phyloP scores from a whole-genome alignment of 2,797 vertebrate species.

The Typhlichthys subterraneus region DNA sequence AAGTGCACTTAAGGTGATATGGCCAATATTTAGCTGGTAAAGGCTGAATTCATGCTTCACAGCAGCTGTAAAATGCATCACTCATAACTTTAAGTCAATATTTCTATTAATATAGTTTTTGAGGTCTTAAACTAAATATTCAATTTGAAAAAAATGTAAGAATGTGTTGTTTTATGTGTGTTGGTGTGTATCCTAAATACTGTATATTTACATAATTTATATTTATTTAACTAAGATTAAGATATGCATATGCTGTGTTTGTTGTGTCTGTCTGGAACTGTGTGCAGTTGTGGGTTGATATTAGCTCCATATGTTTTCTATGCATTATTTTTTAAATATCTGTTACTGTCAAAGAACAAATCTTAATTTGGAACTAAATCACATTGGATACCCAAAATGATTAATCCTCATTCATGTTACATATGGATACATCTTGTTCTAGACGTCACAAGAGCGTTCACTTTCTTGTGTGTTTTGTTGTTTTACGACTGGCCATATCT shows the following conservation, averaged over 20 bases:
- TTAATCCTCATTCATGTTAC: conserved; percentile 46
- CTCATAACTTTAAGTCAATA: too few species aligned
- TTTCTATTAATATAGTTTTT: too few species aligned
- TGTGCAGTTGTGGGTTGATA: too few species aligned
- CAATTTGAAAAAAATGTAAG: conserved; percentile 24
- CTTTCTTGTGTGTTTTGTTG: too few species aligned
- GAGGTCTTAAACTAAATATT: conserved; percentile 22
- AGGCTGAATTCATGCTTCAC: neutral
- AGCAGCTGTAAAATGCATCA: neutral
- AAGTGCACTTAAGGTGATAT: conserved; percentile 72
- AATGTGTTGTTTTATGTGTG: neutral
- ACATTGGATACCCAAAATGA: conserved; percentile 17
- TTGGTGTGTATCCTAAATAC: conserved; percentile 3
- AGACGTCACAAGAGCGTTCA: conserved; percentile 27
- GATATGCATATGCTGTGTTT: neutral
- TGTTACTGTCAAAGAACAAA: conserved; percentile 21
- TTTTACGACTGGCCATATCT: too few species aligned
- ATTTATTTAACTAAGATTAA: too few species aligned
- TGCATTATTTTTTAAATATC: neutral
- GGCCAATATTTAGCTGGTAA: conserved; percentile 44
- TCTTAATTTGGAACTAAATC: conserved; percentile 27
- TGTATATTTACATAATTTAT: neutral
- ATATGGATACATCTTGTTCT: conserved; percentile 48
- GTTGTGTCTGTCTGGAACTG: neutral
- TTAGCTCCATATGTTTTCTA: too few species aligned